phyloP scores from a whole-genome alignment of 1,140 invertebrate genomes.

The Drosophila persimilis region DNA sequence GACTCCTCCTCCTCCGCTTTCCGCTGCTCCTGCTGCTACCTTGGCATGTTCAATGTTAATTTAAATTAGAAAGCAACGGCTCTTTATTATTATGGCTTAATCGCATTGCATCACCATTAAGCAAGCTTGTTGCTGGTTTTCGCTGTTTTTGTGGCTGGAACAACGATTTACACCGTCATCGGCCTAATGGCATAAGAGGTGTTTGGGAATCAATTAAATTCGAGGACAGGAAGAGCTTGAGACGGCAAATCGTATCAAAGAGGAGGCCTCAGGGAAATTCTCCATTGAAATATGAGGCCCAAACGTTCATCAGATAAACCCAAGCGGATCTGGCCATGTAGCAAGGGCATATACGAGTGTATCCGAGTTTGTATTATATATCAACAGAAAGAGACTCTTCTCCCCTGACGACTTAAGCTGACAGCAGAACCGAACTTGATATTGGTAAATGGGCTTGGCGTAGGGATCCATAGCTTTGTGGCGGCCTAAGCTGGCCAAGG shows the following conservation, averaged over 20 bases:
- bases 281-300: constrained; percentile 52
- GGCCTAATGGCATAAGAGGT: constrained; percentile 63
- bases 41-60: constrained; percentile 62
- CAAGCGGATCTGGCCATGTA: constrained; percentile 47
- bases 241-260: constrained; percentile 37
- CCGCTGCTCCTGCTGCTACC: not conserved
- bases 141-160: constrained; percentile 44
- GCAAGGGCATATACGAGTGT: constrained; percentile 1
- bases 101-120: constrained; percentile 62
- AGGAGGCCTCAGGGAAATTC: constrained; percentile 34
- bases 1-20: constrained; percentile 1
- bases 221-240: constrained; percentile 33
- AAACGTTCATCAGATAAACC: constrained; percentile 55
- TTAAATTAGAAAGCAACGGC: constrained; percentile 76
- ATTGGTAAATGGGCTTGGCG: constrained; percentile 5
- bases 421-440: constrained; percentile 36
- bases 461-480: not conserved
- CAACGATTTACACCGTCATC: constrained; percentile 74
- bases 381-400: constrained; percentile 3
- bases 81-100: constrained; percentile 79
- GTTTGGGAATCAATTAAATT: constrained; percentile 73
- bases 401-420: constrained; percentile 39
- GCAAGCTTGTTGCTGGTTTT: constrained; percentile 27
- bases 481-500: constrained; percentile 19
- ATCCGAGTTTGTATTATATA: not conserved